phyloP scores from a whole-genome alignment of 2,888 invertebrate genomes.

The Agapetus fuscipes region DNA sequence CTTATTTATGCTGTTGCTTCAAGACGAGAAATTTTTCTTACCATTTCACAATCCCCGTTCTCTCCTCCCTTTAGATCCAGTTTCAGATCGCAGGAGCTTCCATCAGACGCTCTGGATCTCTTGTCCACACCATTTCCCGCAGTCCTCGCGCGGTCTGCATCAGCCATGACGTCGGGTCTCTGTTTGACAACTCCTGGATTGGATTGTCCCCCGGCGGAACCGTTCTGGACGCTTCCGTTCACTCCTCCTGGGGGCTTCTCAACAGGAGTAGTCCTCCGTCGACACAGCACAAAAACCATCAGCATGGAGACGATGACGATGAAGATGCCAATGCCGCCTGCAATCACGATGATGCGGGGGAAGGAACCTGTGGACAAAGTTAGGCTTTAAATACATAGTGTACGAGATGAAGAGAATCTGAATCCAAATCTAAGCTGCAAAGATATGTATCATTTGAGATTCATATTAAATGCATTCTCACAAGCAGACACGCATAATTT shows the following conservation, averaged over 20 bases:
- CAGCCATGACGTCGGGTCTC: slow-evolving; percentile 49
- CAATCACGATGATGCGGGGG: slow-evolving; percentile 71
- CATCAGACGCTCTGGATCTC: slow-evolving; percentile 67
- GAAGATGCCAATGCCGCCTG: slow-evolving; percentile 78
- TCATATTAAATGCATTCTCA: too few species aligned
- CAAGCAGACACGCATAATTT: too few species aligned
- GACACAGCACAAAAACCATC: slow-evolving; percentile 73
- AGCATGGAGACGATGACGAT: slow-evolving; percentile 76
- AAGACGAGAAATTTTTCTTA: too few species aligned
- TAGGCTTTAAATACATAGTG: too few species aligned
- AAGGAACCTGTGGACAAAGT: slow-evolving; percentile 54
- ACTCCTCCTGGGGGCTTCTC: slow-evolving; percentile 7
- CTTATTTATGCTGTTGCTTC: too few species aligned
- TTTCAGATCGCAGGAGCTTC: slow-evolving; percentile 87
- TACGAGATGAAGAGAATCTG: too few species aligned
- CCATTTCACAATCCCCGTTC: slow-evolving; percentile 63
- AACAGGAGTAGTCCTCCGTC: slow-evolving; percentile 7
- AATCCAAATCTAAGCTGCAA: too few species aligned
- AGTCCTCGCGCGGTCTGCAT: slow-evolving; percentile 12
- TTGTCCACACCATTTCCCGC: slow-evolving; percentile 29
- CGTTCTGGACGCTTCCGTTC: slow-evolving; percentile 47
- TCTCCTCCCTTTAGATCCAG: slow-evolving; percentile 78
- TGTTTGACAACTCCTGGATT: slow-evolving; percentile 33
- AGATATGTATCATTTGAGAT: too few species aligned
- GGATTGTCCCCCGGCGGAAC: slow-evolving; percentile 41